Percentiles rank a stretch among this genome's conserved stretches.
These are phyloP conservation scores for Rhamphomyia laevipes DNA, from an alignment of 2,888 invertebrate species.

Conservation along the genomic window DNA sequence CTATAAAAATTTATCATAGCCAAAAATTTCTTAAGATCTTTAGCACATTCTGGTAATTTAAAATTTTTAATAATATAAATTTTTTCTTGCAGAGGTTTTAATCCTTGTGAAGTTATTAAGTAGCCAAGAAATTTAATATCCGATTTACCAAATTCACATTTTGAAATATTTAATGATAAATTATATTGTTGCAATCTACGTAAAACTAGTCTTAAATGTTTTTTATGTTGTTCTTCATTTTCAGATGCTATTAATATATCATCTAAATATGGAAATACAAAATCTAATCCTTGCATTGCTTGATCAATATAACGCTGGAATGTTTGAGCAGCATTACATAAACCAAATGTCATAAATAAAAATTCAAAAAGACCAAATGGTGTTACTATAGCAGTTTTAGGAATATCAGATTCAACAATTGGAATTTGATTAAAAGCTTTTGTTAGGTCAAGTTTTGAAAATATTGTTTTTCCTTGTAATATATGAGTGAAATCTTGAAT, in stretches of 20 bases:
- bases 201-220: too few relatives aligned
- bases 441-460: conserved; percentile 11
- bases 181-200: too few relatives aligned
- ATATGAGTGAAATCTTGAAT: conserved; percentile 11
- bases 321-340: conserved; percentile 13
- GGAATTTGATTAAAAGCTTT: conserved; percentile 15
- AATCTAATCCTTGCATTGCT: conserved; percentile 10
- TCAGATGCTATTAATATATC: background rate
- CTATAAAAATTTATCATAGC: conserved; percentile 10
- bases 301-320: conserved; percentile 12
- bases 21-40: too few relatives aligned
- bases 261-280: background rate
- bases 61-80: too few relatives aligned
- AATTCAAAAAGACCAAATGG: conserved; percentile 14
- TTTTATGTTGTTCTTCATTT: too few relatives aligned
- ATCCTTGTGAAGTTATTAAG: conserved; percentile 11
- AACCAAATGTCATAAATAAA: conserved; percentile 10
- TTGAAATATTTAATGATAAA: too few relatives aligned
- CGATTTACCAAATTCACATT: background rate
- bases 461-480: conserved; percentile 9
- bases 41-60: too few relatives aligned
- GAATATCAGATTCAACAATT: conserved; percentile 8
- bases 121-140: too few relatives aligned
- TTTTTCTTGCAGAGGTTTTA: conserved; percentile 4
- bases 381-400: conserved; percentile 13